Conservation (phyloP, 2,113 vertebrate species). For the Eurypyga helias region DNA sequence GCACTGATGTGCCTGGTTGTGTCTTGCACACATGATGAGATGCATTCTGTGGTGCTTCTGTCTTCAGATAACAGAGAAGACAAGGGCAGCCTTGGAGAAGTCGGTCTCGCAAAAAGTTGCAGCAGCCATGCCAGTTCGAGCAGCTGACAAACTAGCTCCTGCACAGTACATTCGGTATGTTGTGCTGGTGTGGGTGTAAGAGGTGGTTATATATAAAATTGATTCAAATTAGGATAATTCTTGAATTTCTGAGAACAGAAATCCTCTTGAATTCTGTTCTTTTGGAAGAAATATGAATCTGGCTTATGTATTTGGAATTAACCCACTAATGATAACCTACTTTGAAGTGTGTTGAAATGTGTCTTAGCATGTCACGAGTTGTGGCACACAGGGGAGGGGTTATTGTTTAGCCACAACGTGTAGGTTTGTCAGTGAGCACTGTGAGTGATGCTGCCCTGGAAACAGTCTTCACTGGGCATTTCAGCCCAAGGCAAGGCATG, state of each 20-base stretch:
- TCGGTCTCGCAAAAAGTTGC: conserved; percentile 97
- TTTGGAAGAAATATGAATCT: background rate
- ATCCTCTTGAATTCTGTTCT: background rate
- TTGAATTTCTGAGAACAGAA: background rate
- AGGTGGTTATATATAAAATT: background rate
- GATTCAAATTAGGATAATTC: background rate
- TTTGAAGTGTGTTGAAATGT: background rate
- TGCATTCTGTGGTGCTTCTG: background rate
- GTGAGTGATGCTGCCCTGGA: background rate
- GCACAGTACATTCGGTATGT: conserved; percentile 96
- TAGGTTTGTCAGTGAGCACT: background rate
- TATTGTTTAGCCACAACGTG: background rate
- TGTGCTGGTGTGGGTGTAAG: background rate
- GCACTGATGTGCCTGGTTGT: background rate
- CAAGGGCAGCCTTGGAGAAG: conserved; percentile 91
- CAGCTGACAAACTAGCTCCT: conserved; percentile 95
- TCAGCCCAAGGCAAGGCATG: background rate
- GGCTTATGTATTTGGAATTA: background rate
- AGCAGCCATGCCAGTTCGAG: conserved; percentile 98
- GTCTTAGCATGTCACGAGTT: background rate
- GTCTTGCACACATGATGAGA: background rate
- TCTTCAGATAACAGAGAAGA: conserved; percentile 95
- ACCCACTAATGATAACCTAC: background rate
- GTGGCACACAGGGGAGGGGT: background rate
- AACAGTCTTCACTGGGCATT: background rate